These are phyloP conservation scores for Cheilosia vernalis DNA, from an alignment of 2,888 invertebrate species.

Conservation along the genomic window DNA sequence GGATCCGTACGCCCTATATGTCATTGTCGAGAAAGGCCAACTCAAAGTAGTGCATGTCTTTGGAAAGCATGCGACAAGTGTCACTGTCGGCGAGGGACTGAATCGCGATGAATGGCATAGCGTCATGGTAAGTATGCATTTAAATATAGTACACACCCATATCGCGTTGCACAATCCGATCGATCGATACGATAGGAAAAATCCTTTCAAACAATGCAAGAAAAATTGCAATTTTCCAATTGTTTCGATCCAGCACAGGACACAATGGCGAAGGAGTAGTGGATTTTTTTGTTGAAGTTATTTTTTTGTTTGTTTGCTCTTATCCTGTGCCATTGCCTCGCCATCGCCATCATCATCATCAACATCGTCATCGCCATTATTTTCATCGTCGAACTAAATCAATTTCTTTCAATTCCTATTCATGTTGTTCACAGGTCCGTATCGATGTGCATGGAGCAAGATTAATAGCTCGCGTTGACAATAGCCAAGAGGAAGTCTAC, in stretches of 20 bases:
- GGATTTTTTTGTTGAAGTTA: slow-evolving; percentile 10
- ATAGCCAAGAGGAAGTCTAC: slow-evolving; percentile 91
- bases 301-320: slow-evolving; percentile 4
- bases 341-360: slow-evolving; percentile 3
- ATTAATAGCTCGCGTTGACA: slow-evolving; percentile 93
- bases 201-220: slow-evolving; percentile 45
- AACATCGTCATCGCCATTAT: slow-evolving; percentile 19
- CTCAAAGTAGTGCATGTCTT: slow-evolving; percentile 96
- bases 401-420: slow-evolving; percentile 61
- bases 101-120: slow-evolving; percentile 96
- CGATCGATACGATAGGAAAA: no score
- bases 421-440: slow-evolving; percentile 84
- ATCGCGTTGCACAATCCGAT: not conserved
- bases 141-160: not conserved
- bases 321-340: not conserved
- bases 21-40: slow-evolving; percentile 96
- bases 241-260: slow-evolving; percentile 39
- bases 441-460: slow-evolving; percentile 94
- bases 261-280: slow-evolving; percentile 16
- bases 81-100: slow-evolving; percentile 93
- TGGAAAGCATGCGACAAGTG: slow-evolving; percentile 91
- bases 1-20: slow-evolving; percentile 94
- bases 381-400: slow-evolving; percentile 63
- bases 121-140: slow-evolving; percentile 86
- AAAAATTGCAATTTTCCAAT: slow-evolving; percentile 66